Evolutionary conservation across 2,888 invertebrate species (phyloP).

Genomic region (Apodemia zela): DNA sequence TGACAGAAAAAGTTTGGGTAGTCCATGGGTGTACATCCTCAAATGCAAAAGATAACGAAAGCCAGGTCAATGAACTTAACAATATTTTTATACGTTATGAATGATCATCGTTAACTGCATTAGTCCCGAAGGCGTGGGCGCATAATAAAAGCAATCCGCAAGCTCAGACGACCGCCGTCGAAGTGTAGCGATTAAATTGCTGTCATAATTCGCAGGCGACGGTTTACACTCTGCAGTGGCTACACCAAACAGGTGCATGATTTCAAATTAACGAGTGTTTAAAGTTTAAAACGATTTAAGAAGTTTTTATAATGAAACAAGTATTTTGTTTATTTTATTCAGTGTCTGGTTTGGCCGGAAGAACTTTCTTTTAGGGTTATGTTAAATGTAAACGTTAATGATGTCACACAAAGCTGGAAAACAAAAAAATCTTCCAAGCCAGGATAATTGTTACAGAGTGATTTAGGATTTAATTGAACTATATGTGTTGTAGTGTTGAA

Average conservation of each 20-base stretch:
- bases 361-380: not conserved
- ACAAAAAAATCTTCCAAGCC: no score
- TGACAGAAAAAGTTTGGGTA: no score
- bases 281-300: slow-evolving; percentile 15
- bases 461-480: no score
- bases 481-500: no score
- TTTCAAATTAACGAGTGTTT: slow-evolving; percentile 20
- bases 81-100: slow-evolving; percentile 30
- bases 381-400: no score
- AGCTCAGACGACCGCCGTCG: slow-evolving; percentile 38
- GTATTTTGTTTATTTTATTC: not conserved
- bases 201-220: slow-evolving; percentile 44
- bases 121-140: slow-evolving; percentile 38
- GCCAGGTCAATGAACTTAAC: slow-evolving; percentile 5
- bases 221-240: slow-evolving; percentile 13
- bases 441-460: no score
- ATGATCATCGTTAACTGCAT: slow-evolving; percentile 37
- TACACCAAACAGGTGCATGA: slow-evolving; percentile 17
- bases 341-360: not conserved
- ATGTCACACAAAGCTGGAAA: no score
- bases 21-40: no score
- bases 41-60: not conserved
- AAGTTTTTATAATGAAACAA: not conserved
- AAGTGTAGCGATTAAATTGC: slow-evolving; percentile 61
- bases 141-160: slow-evolving; percentile 39